phyloP scores from a whole-genome alignment of 2,888 invertebrate genomes.

The Noctua janthe region DNA sequence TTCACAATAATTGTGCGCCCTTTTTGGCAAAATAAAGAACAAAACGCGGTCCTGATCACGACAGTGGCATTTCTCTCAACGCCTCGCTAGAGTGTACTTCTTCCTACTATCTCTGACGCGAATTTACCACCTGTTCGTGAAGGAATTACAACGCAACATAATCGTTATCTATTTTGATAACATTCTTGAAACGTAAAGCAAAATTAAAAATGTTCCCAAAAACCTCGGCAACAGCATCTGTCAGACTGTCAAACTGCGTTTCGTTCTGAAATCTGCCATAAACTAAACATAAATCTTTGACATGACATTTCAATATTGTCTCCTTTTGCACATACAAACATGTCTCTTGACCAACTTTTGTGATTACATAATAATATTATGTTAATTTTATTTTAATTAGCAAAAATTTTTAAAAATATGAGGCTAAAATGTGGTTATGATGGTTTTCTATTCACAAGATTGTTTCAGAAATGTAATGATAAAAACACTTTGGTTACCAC shows the following conservation, averaged over 20 bases:
- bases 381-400: not conserved
- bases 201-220: slow-evolving; percentile 75
- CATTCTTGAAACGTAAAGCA: slow-evolving; percentile 80
- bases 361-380: no score
- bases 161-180: slow-evolving; percentile 86
- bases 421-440: not conserved
- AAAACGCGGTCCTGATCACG: slow-evolving; percentile 78
- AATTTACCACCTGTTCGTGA: slow-evolving; percentile 72
- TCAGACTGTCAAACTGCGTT: slow-evolving; percentile 58
- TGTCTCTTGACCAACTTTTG: slow-evolving; percentile 8
- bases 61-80: slow-evolving; percentile 77
- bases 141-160: slow-evolving; percentile 74
- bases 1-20: slow-evolving; percentile 81
- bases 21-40: slow-evolving; percentile 78
- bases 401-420: not conserved
- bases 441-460: not conserved
- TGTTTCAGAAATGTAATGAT: not conserved
- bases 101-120: slow-evolving; percentile 65
- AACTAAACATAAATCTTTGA: slow-evolving; percentile 11
- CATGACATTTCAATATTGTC: slow-evolving; percentile 21
- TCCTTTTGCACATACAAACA: not conserved
- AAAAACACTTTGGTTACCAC: not conserved
- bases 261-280: slow-evolving; percentile 60
- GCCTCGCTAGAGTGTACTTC: slow-evolving; percentile 64
- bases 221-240: slow-evolving; percentile 70